These are phyloP conservation scores for Sycophila sp. DNA, from an alignment of 1,140 invertebrate genomes.

Conservation along the genomic window DNA sequence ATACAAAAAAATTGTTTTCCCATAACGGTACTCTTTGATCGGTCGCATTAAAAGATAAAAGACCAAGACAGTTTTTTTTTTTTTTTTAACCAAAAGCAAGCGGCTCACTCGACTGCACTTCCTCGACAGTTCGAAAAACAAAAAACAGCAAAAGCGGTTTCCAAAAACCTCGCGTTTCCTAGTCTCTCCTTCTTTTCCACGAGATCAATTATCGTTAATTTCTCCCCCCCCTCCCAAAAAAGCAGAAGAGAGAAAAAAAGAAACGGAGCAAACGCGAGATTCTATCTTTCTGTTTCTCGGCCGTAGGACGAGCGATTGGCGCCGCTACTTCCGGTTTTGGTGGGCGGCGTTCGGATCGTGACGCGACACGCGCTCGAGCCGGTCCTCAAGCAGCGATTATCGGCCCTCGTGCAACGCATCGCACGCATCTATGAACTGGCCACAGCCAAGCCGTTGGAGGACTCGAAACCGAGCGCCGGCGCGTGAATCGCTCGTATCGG, in stretches of 20 bases:
- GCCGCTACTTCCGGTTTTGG: slow-evolving; percentile 72
- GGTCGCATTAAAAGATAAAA: no score
- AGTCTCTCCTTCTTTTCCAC: background rate
- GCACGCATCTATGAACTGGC: slow-evolving; percentile 71
- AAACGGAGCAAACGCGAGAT: background rate
- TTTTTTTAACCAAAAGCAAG: no score
- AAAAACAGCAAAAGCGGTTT: background rate
- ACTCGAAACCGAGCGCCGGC: no score
- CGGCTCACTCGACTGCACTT: no score
- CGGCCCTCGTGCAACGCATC: slow-evolving; percentile 71
- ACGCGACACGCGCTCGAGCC: slow-evolving; percentile 72
- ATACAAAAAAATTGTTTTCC: no score
- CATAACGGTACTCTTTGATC: no score
- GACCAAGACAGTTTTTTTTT: no score
- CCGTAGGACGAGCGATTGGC: slow-evolving; percentile 68
- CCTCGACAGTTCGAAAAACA: background rate
- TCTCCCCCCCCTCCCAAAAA: slow-evolving; percentile 26
- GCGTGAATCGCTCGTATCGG: no score
- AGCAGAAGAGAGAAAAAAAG: slow-evolving; percentile 32
- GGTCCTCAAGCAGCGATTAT: slow-evolving; percentile 70
- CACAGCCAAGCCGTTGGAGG: slow-evolving; percentile 44
- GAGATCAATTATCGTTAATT: slow-evolving; percentile 47
- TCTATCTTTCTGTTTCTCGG: background rate
- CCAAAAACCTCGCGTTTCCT: background rate
- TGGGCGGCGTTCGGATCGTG: slow-evolving; percentile 71